Evolutionary conservation across 2,113 vertebrate species (phyloP).

Genomic region (Eulacestoma nigropectus): DNA sequence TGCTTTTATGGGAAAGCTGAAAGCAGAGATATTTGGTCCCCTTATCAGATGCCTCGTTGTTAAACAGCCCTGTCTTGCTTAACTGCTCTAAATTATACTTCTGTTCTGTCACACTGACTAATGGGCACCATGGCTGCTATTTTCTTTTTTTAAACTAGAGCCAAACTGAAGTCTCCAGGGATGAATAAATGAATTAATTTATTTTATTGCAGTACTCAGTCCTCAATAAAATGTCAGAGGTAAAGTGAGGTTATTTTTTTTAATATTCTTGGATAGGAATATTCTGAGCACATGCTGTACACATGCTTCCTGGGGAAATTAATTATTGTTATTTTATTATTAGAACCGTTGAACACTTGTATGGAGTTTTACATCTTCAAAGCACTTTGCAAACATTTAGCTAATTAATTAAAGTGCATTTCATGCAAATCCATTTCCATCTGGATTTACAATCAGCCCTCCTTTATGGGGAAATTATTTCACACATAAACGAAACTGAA

Average conservation of each 20-base stretch:
- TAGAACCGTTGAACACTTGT: constrained; percentile 10
- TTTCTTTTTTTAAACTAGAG: constrained; percentile 39
- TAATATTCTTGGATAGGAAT: neutral
- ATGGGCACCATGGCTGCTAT: neutral
- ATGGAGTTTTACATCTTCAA: constrained; percentile 43
- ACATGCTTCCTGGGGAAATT: neutral
- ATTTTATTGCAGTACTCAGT: neutral
- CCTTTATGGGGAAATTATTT: constrained; percentile 31
- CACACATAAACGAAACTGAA: neutral
- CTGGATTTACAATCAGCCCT: constrained; percentile 53
- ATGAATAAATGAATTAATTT: constrained; percentile 25
- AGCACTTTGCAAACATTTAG: constrained; percentile 50
- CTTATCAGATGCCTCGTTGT: neutral
- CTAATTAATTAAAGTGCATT: constrained; percentile 66
- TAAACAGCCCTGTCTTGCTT: neutral
- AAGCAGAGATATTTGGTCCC: neutral
- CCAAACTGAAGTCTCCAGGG: neutral
- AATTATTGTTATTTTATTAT: constrained; percentile 62
- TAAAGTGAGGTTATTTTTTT: neutral
- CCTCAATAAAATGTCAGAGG: constrained; percentile 13
- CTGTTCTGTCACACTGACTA: neutral
- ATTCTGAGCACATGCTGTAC: neutral
- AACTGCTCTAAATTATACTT: neutral
- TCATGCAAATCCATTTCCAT: constrained; percentile 45
- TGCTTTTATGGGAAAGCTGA: neutral